Evolutionary conservation across 2,888 invertebrate genomes (phyloP), one percentile per base, ranked within the genome.

Genomic region (Stenoptilia bipunctidactyla): DNA sequence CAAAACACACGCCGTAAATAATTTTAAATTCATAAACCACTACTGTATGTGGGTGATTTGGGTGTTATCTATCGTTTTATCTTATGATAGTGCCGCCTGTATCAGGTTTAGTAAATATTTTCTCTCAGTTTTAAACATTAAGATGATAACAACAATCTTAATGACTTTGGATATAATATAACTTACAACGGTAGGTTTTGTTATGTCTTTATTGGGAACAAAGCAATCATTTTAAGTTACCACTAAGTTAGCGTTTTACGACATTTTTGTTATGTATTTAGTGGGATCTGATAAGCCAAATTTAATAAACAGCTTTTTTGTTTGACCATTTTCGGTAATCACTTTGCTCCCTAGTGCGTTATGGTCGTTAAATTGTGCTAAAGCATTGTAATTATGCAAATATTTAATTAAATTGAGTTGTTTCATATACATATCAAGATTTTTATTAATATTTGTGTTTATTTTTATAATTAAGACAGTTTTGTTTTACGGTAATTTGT

Each of bases 61-160:
- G 55, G 47, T 47, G 48, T 63, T 69, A 72, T 71, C 70, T 60
- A 45, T 41, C 39, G 44, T 52, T 59, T 68, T 73, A 77, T 75
- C 76, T 64, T 44, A 9, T 34, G 14, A 34, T 34, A 34, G 8
- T 13, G 34, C 34, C 13, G 13, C 36, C 35, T 45, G 34, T 49
- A 56, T 59, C 58, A 52, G 52, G 52, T 67, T 63, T 66, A 55
- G 62, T 69, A 63, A 62, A 66, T 61, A 66, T 67, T 70, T 67
- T 60, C 57, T 55, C 38, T 55, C 56, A 50, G 47, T 58, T 52
- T 56, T 56, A 60, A 68, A 65, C 61, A 61, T 64, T 60, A 56
- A 47, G 45, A 51, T 56, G 75, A 74, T 75, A 74, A 66, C 51
- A 50, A 48, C 50, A 66, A 75, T 76, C 75, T 75, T 66, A 75